These are phyloP conservation scores for Oligia fasciuncula DNA, from an alignment of 2,888 invertebrate genomes.

Conservation along the genomic window DNA sequence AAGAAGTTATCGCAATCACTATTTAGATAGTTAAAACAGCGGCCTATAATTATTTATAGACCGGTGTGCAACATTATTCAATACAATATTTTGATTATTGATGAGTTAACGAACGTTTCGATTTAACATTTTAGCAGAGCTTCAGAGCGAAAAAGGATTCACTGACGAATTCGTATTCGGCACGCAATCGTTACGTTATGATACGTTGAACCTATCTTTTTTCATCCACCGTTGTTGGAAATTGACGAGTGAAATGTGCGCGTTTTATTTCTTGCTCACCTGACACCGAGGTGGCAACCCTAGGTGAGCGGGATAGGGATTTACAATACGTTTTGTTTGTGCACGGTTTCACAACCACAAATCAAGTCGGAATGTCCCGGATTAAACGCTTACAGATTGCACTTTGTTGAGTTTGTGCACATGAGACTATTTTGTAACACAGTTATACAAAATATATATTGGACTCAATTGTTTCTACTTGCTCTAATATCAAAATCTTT, in stretches of 20 bases:
- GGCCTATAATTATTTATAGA: not conserved
- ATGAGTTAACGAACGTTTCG: not conserved
- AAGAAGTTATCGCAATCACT: not conserved
- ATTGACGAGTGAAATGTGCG: slow-evolving; percentile 15
- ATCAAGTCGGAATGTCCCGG: slow-evolving; percentile 74
- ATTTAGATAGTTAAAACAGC: not conserved
- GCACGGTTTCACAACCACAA: slow-evolving; percentile 76
- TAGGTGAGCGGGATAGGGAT: slow-evolving; percentile 31
- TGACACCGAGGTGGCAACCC: slow-evolving; percentile 28
- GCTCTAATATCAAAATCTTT: slow-evolving; percentile 1
- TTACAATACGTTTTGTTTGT: slow-evolving; percentile 70
- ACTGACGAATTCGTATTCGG: slow-evolving; percentile 10
- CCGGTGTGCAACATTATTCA: not conserved
- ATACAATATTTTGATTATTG: slow-evolving; percentile 2
- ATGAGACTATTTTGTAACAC: slow-evolving; percentile 30
- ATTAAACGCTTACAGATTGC: slow-evolving; percentile 72
- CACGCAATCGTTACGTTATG: slow-evolving; percentile 6
- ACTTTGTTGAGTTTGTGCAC: slow-evolving; percentile 63
- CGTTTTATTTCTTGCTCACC: slow-evolving; percentile 27
- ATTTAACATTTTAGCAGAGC: not conserved
- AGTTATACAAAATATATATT: slow-evolving; percentile 23
- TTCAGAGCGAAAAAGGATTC: slow-evolving; percentile 2
- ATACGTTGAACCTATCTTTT: slow-evolving; percentile 19
- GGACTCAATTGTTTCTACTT: slow-evolving; percentile 4
- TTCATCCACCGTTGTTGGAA: slow-evolving; percentile 33